phyloP scores from a whole-genome alignment of 2,888 invertebrate genomes.

The Therioaphis trifolii region DNA sequence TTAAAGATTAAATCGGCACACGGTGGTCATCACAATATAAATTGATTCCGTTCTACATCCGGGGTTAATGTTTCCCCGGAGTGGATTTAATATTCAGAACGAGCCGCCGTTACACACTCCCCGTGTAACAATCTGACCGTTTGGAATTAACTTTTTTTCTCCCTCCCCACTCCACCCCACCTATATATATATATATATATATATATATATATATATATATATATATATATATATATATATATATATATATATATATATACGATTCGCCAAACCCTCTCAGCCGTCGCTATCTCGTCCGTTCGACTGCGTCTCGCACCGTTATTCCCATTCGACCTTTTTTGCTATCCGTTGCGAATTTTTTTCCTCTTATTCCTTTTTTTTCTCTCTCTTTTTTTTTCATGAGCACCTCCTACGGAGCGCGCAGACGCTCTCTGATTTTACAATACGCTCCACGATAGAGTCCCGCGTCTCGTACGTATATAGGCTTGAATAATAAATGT shows the following conservation, averaged over 20 bases:
- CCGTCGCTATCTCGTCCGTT: not conserved
- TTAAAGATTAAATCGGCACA: conserved; percentile 53
- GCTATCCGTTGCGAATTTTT: not conserved
- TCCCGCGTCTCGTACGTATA: not conserved
- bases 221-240: too few species aligned
- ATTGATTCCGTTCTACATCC: conserved; percentile 54
- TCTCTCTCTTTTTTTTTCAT: too few species aligned
- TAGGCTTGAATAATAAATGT: not conserved
- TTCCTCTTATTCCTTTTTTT: not conserved
- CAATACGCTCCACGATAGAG: too few species aligned
- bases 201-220: too few species aligned
- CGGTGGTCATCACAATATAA: conserved; percentile 47
- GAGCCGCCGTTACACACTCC: not conserved
- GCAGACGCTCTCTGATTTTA: not conserved
- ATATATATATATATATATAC: too few species aligned
- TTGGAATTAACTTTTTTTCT: conserved; percentile 53
- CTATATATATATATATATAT: too few species aligned
- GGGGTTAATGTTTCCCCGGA: conserved; percentile 45
- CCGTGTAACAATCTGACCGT: conserved; percentile 58
- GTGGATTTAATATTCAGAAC: conserved; percentile 58
- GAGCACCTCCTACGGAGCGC: not conserved
- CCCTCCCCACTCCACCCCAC: too few species aligned
- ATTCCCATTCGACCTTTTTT: not conserved
- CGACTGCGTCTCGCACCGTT: not conserved
- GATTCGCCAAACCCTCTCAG: too few species aligned